Base-by-base conservation (phyloP, 2,888 invertebrate genomes). In the Atethmia centrago region DNA sequence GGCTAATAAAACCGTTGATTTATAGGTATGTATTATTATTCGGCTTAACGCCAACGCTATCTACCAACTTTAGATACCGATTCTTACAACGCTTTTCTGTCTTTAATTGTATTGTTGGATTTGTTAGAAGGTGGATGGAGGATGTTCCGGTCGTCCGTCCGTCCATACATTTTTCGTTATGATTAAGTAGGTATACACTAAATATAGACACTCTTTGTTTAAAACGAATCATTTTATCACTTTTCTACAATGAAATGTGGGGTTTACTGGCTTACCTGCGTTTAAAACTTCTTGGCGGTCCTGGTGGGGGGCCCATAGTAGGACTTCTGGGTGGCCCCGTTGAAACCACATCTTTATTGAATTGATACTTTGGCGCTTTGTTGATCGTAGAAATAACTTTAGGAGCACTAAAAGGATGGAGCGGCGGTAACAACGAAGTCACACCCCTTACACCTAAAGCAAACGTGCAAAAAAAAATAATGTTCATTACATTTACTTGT, bases 241-340 rank as follows among this genome's bases (percentile, higher is more conserved):
- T n/a, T n/a, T n/a, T n/a, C n/a, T n/a, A n/a, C n/a, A n/a, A n/a
- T n/a, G n/a, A n/a, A n/a, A 19, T 28, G 31, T 0, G 47, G 1
- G 31, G 31, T 53, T 14, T 4, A 47, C 9, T 28, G 28, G 74
- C 85, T 84, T 89, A 95, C 96, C 90, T 94, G 80, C 94, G 93
- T 87, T 94, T 95, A 3, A 91, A 87, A 85, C 86, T 92, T 45
- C 88, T 89, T 2, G 93, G 93, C 16, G 91, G 93, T 28, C 88
- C 93, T 0, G 89, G 78, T 3, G 96, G 96, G 40, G 96, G 96
- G 12, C 96, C 95, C 96, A 96, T 96, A 28, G 91, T 80, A 21
- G 87, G 88, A 59, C 83, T 91, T 80, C 90, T 92, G 2, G 88
- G 75, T 62, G 82, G 78, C 1, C 80, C 74, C 5, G 78, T 66